Evolutionary conservation across 1,140 invertebrate genomes (phyloP).

Genomic region (Aphelinus certus): DNA sequence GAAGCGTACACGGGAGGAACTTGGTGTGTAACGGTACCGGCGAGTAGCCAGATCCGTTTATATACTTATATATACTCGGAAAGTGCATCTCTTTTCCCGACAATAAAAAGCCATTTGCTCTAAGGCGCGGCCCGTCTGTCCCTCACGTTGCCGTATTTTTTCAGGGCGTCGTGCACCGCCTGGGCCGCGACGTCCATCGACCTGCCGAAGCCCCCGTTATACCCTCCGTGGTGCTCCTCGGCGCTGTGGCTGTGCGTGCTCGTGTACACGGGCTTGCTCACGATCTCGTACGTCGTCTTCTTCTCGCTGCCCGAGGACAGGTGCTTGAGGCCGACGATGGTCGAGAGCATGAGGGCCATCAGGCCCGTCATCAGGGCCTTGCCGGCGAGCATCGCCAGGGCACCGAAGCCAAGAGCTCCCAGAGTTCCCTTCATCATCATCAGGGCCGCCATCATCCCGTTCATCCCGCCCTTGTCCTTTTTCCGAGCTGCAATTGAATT

Average conservation of each 20-base stretch:
- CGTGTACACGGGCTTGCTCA: conserved; percentile 81
- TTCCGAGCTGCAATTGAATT: conserved; percentile 61
- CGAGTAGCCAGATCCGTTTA: too few relatives aligned
- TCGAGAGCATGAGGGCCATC: conserved; percentile 81
- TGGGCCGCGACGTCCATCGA: conserved; percentile 63
- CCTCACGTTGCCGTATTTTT: conserved; percentile 60
- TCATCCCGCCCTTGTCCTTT: conserved; percentile 59
- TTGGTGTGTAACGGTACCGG: too few relatives aligned
- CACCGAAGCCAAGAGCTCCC: conserved; percentile 79
- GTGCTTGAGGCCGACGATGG: conserved; percentile 79
- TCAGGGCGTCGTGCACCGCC: conserved; percentile 56
- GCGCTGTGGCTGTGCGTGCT: conserved; percentile 78
- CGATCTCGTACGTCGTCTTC: conserved; percentile 84
- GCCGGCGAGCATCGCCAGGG: conserved; percentile 79
- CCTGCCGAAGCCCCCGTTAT: conserved; percentile 68
- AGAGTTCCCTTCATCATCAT: conserved; percentile 73
- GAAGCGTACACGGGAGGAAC: background rate
- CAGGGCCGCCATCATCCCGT: conserved; percentile 60
- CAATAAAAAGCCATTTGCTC: background rate
- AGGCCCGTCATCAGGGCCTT: conserved; percentile 85
- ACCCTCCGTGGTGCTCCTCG: conserved; percentile 69
- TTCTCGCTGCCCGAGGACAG: conserved; percentile 74
- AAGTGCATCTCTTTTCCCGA: background rate
- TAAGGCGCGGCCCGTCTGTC: conserved; percentile 47
- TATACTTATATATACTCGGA: too few relatives aligned